Percentiles rank a stretch among this genome's conserved stretches.
Evolutionary conservation across 1,140 invertebrate genomes (phyloP).

Genomic region (Anagrus nilaparvatae): DNA sequence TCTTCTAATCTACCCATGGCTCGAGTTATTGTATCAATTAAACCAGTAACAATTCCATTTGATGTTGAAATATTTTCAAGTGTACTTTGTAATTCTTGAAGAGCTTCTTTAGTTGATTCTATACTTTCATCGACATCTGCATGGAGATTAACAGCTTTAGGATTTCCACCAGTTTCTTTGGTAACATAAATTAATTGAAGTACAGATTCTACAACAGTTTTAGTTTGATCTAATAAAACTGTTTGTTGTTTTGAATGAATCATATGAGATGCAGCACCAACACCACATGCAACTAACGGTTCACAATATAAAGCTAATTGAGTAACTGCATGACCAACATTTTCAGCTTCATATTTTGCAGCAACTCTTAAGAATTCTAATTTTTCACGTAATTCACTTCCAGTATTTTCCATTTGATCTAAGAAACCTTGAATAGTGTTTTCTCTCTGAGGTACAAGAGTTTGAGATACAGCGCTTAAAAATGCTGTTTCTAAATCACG

Average conservation of each 20-base stretch:
- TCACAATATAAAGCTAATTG: slow-evolving; percentile 78
- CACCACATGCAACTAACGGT: slow-evolving; percentile 68
- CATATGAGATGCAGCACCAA: slow-evolving; percentile 83
- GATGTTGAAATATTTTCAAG: slow-evolving; percentile 79
- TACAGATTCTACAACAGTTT: slow-evolving; percentile 86
- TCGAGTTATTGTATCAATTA: slow-evolving; percentile 84
- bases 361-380: slow-evolving; percentile 72
- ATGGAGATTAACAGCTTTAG: slow-evolving; percentile 70
- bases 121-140: slow-evolving; percentile 75
- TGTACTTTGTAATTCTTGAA: slow-evolving; percentile 70
- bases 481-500: slow-evolving; percentile 79
- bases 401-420: slow-evolving; percentile 65
- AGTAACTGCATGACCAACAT: slow-evolving; percentile 78
- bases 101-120: slow-evolving; percentile 65
- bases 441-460: slow-evolving; percentile 57
- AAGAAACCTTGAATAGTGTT: slow-evolving; percentile 75
- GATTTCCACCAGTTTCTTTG: slow-evolving; percentile 89
- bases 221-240: slow-evolving; percentile 80
- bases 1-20: slow-evolving; percentile 74
- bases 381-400: slow-evolving; percentile 65
- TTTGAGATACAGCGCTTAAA: slow-evolving; percentile 77
- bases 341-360: slow-evolving; percentile 85
- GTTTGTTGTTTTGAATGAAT: slow-evolving; percentile 84
- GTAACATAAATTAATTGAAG: slow-evolving; percentile 75
- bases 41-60: slow-evolving; percentile 71